Evolutionary conservation across 2,888 invertebrate species (phyloP).

Genomic region (Schrankia costaestrigalis): DNA sequence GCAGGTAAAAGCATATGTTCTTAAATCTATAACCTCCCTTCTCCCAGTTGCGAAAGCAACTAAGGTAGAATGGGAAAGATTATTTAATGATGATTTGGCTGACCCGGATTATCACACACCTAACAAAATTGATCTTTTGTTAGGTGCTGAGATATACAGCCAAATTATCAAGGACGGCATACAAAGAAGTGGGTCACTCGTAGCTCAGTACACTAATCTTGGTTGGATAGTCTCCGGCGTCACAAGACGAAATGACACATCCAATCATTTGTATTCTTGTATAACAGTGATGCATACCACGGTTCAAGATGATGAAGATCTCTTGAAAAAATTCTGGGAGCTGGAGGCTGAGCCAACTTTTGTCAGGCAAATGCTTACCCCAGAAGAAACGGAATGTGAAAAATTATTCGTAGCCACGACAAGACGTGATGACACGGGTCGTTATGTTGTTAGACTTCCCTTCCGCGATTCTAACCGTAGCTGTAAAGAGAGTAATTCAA

Average conservation of each 20-base stretch:
- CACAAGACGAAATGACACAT: not conserved
- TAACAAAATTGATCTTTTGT: slow-evolving; percentile 6
- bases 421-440: not conserved
- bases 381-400: slow-evolving; percentile 11
- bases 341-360: slow-evolving; percentile 9
- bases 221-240: slow-evolving; percentile 31
- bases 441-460: no score
- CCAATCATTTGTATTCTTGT: not conserved
- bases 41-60: slow-evolving; percentile 1
- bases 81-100: not conserved
- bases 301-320: slow-evolving; percentile 3
- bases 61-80: not conserved
- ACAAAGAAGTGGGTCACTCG: slow-evolving; percentile 10
- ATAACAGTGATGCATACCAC: not conserved
- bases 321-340: slow-evolving; percentile 17
- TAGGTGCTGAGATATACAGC: slow-evolving; percentile 28
- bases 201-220: slow-evolving; percentile 25
- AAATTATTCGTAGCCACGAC: not conserved
- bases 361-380: slow-evolving; percentile 5
- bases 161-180: slow-evolving; percentile 19
- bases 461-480: no score
- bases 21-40: slow-evolving; percentile 4
- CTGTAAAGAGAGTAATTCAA: no score
- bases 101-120: slow-evolving; percentile 1
- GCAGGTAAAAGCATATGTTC: slow-evolving; percentile 3